Evolutionary conservation across 2,797 vertebrate species (phyloP).

Genomic region (Apogon hyalosoma): DNA sequence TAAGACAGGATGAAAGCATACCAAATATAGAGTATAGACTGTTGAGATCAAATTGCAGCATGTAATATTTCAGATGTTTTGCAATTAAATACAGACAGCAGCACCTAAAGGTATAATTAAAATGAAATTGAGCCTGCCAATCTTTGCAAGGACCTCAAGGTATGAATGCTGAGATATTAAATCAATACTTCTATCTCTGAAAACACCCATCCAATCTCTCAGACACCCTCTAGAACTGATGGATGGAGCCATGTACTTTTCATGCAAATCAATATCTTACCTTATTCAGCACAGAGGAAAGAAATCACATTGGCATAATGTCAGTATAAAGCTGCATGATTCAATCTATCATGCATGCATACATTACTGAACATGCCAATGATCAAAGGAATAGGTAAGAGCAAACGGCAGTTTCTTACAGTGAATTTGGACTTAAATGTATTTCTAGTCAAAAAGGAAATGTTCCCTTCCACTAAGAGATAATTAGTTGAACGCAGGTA

Average conservation of each 20-base stretch:
- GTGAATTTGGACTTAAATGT: background rate
- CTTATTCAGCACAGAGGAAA: conserved; percentile 28
- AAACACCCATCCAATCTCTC: conserved; percentile 70
- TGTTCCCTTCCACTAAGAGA: too few species aligned
- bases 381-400: conserved; percentile 13
- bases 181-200: conserved; percentile 75
- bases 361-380: conserved; percentile 17
- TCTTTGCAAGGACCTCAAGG: conserved; percentile 66
- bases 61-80: conserved; percentile 64
- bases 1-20: background rate
- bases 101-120: conserved; percentile 77
- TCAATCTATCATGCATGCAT: conserved; percentile 21
- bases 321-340: conserved; percentile 18
- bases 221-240: conserved; percentile 61
- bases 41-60: conserved; percentile 49
- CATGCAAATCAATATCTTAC: conserved; percentile 72
- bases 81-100: conserved; percentile 69
- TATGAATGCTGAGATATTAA: conserved; percentile 72
- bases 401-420: background rate
- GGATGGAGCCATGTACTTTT: conserved; percentile 60
- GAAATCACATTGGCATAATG: conserved; percentile 23
- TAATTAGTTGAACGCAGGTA: too few species aligned
- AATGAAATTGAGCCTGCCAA: conserved; percentile 72
- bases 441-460: too few species aligned
- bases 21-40: conserved; percentile 30